phyloP scores from a whole-genome alignment of 2,113 vertebrate genomes.

The Trinectes maculatus region DNA sequence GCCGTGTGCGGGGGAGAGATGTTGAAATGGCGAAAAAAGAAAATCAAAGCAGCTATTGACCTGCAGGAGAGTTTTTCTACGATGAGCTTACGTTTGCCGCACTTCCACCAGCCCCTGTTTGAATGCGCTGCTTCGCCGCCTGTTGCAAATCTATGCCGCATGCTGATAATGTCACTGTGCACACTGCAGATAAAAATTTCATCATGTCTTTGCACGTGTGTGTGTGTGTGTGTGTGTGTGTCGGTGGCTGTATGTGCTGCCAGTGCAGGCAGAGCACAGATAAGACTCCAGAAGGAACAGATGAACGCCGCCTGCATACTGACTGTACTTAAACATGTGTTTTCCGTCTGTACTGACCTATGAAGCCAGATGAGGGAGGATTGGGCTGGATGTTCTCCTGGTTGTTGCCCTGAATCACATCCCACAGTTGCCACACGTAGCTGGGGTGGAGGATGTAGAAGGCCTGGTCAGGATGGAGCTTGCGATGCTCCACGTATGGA shows the following conservation, averaged over 20 bases:
- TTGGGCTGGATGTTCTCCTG: slow-evolving; percentile 97
- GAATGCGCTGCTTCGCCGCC: slow-evolving; percentile 14
- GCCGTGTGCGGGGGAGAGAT: background rate
- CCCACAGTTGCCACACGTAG: slow-evolving; percentile 97
- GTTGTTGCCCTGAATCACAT: slow-evolving; percentile 96
- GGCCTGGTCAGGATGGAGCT: slow-evolving; percentile 87
- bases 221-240: background rate
- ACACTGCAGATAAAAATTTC: slow-evolving; percentile 33
- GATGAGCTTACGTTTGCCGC: background rate
- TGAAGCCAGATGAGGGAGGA: slow-evolving; percentile 97
- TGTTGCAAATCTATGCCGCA: background rate
- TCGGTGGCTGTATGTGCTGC: background rate
- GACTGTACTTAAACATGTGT: background rate
- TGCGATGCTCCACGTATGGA: slow-evolving; percentile 90
- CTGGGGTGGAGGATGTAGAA: slow-evolving; percentile 98
- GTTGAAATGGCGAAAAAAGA: slow-evolving; percentile 2
- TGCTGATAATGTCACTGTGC: slow-evolving; percentile 29
- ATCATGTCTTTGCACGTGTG: background rate
- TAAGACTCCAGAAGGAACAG: slow-evolving; percentile 45
- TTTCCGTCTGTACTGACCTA: slow-evolving; percentile 85
- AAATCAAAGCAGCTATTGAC: slow-evolving; percentile 8
- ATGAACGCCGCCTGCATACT: background rate
- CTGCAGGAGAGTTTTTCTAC: slow-evolving; percentile 5
- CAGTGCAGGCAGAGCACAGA: slow-evolving; percentile 16
- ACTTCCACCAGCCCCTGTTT: background rate